Base-by-base conservation (phyloP, 2,797 vertebrate species). In the Oreochromis mossambicus region DNA sequence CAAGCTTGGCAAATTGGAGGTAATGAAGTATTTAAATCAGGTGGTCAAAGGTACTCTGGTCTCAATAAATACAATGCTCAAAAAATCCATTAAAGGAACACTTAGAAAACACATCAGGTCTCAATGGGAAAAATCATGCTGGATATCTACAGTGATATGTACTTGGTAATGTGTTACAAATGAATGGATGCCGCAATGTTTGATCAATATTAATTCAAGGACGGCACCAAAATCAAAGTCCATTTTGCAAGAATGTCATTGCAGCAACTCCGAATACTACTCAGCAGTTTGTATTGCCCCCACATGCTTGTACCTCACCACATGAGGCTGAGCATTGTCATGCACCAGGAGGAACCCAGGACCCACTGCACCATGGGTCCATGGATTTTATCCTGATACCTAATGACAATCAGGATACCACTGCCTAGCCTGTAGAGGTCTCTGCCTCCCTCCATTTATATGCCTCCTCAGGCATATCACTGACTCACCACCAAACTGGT, bases 1-100 rank as follows among this genome's bases (percentile, higher is more conserved):
- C 87, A 96, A 95, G 70, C 97, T 99, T 2, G 89, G 95, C 14
- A 97, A 97, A 94, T 91, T 98, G 50, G 97, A 97, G 86, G 99
- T 98, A 88, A 77, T 21, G 2, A 3, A 17, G 29, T 26, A 17
- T 15, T 80, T 63, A 41, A 55, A 24, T 32, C 29, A 54, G 41
- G 12, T 21, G 5, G 2, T 8, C 36, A 29, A 48, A 14, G 21
- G n/a, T 7, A 19, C 43, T n/a, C 7, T 80, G 19, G 14, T 54
- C 38, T 24, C 29, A 75, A 46, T 26, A 36, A 24, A 61, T 15
- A 7, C 19, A 38, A n/a, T 63, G 6, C 58, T 63, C 32, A 4
- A 61, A 36, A 58, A 38, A 61, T 12, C 7, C 19, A 63, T 38
- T 63, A 63, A 66, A 66, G 34, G 19, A 66, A 38, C 4, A 21